Evolutionary conservation across 2,113 vertebrate species (phyloP).

Genomic region (Elachura formosa): DNA sequence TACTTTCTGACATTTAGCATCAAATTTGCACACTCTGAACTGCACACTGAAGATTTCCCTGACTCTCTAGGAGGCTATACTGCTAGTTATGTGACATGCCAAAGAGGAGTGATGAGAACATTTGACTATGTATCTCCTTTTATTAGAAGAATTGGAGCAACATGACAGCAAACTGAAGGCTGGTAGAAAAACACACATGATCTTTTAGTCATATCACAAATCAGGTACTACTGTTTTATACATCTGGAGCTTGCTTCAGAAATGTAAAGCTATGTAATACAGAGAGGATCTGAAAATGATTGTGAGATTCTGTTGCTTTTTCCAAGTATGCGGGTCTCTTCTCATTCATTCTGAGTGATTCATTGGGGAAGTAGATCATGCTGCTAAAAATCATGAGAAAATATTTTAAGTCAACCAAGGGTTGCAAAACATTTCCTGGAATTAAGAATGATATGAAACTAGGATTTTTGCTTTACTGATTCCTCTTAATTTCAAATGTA

Average conservation of each 20-base stretch:
- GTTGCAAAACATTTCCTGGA: constrained; percentile 27
- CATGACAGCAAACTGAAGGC: not conserved
- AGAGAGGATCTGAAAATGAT: not conserved
- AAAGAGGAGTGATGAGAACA: not conserved
- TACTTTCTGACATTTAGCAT: not conserved
- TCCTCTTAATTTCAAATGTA: constrained; percentile 8
- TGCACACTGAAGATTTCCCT: not conserved
- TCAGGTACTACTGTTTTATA: not conserved
- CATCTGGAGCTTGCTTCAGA: constrained; percentile 19
- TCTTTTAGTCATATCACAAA: not conserved
- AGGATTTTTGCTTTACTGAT: not conserved
- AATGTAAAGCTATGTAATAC: not conserved
- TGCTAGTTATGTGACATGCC: not conserved
- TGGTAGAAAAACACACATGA: not conserved
- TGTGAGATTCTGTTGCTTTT: not conserved
- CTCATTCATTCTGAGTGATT: not conserved
- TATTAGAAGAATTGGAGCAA: not conserved
- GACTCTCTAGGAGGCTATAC: not conserved
- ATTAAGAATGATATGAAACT: constrained; percentile 16
- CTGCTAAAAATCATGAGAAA: constrained; percentile 22
- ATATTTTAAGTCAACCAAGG: not conserved
- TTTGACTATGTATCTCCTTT: not conserved
- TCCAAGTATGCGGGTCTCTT: not conserved
- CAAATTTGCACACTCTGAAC: not conserved
- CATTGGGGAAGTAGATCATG: constrained; percentile 31